Base-by-base conservation (phyloP, 2,888 invertebrate species). In the Pogonocherus hispidulus region DNA sequence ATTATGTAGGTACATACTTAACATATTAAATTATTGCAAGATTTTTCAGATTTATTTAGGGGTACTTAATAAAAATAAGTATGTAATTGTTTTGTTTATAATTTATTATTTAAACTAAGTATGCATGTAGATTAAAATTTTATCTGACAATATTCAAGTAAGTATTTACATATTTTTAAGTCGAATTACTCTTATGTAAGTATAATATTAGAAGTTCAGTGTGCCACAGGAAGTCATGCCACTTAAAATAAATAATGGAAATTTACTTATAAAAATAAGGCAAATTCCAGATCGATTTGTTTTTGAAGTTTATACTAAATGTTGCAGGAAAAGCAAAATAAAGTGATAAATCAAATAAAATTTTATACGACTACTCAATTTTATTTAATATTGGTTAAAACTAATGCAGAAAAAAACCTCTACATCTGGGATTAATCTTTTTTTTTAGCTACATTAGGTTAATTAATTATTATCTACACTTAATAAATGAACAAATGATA, bases 161-260 rank as follows among this genome's bases (percentile, higher is more conserved):
- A 27, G 27, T 27, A 27, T 8, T 8, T 27, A 27, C 27, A 27
- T 27, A 27, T 8, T 27, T 27, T 27, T 27, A 27, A 27, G 3
- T 27, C 8, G 4, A 27, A 27, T 27, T 8, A 27, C 27, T n/a
- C n/a, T n/a, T n/a, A 27, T 27, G 3, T 27, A 27, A 3, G 27
- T 27, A 27, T 27, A 27, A 27, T 27, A 27, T 8, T 27, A 27
- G 27, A 27, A 8, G 4, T 27, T 27, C 27, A 27, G 27, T 8
- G 27, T 27, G 27, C 44, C 44, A 16, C 22, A 51, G 51, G 23
- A 51, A 51, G 51, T 51, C 14, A 20, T 23, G 9, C 2, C n/a
- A 3, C 8, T 8, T 11, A 22, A 51, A 22, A 51, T 22, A 22
- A 51, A 51, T 51, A 51, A 11, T 23, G 51, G 51, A 51, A 51